These are phyloP conservation scores for Brenthis hecate DNA, from an alignment of 2,888 invertebrate genomes.

Conservation along the genomic window DNA sequence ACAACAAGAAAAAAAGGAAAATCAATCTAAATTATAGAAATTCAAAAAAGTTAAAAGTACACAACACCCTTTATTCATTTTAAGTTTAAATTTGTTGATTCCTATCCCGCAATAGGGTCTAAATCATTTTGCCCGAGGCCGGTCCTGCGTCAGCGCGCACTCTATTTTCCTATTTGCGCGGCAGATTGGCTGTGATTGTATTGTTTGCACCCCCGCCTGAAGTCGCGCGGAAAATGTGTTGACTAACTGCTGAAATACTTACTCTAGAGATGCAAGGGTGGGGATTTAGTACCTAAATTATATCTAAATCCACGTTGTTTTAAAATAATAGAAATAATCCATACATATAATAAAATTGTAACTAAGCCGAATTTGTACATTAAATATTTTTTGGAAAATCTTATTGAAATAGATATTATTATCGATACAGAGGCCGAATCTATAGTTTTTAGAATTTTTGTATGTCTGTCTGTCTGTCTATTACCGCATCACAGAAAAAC, in stretches of 20 bases:
- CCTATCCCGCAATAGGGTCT: conserved; percentile 5
- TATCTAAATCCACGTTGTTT: conserved; percentile 3
- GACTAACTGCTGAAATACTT: conserved; percentile 30
- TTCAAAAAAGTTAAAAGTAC: too few relatives aligned
- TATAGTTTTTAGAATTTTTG: too few relatives aligned
- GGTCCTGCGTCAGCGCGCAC: conserved; percentile 73
- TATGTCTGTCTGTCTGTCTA: too few relatives aligned
- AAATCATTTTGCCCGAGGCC: conserved; percentile 49
- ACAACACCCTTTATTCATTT: background rate
- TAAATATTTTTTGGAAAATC: too few relatives aligned
- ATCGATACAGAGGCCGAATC: too few relatives aligned
- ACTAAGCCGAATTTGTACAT: too few relatives aligned
- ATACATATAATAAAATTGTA: too few relatives aligned
- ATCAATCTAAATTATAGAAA: too few relatives aligned
- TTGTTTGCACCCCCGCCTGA: conserved; percentile 62
- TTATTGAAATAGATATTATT: too few relatives aligned
- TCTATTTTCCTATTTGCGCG: conserved; percentile 82
- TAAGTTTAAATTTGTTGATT: conserved; percentile 2
- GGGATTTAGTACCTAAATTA: background rate
- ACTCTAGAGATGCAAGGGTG: background rate
- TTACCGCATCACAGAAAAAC: too few relatives aligned
- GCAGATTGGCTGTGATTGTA: conserved; percentile 82
- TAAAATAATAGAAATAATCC: background rate
- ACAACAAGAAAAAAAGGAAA: too few relatives aligned
- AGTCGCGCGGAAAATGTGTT: conserved; percentile 58